Conservation (phyloP, 2,888 invertebrate species). For the Sabatieria punctata region DNA sequence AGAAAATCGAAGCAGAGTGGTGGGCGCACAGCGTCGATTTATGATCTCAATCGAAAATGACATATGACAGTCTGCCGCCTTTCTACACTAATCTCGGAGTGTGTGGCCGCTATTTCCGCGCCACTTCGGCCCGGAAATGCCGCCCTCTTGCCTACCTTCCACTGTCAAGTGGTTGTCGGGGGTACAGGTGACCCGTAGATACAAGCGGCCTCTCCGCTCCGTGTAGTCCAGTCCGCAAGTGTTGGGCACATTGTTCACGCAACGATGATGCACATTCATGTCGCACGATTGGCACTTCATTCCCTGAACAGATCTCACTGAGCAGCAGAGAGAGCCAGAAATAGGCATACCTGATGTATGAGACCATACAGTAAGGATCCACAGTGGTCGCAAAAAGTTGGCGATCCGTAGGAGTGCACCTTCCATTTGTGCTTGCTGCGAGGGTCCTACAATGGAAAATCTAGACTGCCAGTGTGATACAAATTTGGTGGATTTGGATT, state of each 20-base stretch:
- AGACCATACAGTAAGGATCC: constrained; percentile 96
- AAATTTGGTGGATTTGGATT: too few species aligned
- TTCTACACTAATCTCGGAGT: too few species aligned
- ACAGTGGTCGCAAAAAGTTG: constrained; percentile 99
- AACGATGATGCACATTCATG: constrained; percentile 99
- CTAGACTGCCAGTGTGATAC: too few species aligned
- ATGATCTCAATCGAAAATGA: too few species aligned
- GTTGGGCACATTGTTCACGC: constrained; percentile 94
- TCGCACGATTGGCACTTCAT: constrained; percentile 55
- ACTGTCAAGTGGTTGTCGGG: too few species aligned
- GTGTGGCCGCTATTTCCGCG: too few species aligned
- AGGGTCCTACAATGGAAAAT: constrained; percentile 62
- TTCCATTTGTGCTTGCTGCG: constrained; percentile 86
- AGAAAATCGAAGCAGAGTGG: too few species aligned
- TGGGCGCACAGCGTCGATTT: too few species aligned
- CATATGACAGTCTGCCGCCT: too few species aligned
- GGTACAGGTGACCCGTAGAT: constrained; percentile 48
- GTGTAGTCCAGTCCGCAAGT: constrained; percentile 99
- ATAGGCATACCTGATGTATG: constrained; percentile 66
- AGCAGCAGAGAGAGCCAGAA: neutral
- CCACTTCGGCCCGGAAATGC: too few species aligned
- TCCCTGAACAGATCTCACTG: too few species aligned
- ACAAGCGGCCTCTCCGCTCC: constrained; percentile 83
- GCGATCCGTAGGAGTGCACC: constrained; percentile 83
- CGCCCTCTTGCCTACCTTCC: too few species aligned